Evolutionary conservation across 2,113 vertebrate genomes (phyloP), one percentile per base, ranked within the genome.

Genomic region (Pedetes capensis): DNA sequence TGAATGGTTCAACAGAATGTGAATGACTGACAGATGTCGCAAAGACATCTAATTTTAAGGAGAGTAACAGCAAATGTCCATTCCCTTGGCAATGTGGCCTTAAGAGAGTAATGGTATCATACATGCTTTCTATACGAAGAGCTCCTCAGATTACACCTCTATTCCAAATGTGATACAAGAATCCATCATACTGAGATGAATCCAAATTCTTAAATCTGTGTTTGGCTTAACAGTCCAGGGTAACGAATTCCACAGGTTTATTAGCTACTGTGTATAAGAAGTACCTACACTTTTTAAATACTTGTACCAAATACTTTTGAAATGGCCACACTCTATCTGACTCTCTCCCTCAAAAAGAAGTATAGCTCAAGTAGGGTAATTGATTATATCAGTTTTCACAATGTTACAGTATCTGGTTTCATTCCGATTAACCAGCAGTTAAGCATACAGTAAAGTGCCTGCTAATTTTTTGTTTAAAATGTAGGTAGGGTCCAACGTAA

Each of bases 261-360:
- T 37, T 79, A 53, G 34, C 16, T 92, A 49, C 44, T 57, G 29
- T 81, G 23, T 57, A 34, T 53, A 84, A 51, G 39, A 61, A 69
- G 55, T 47, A 55, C 23, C 69, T 92, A 55, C 25, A 64, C 7
- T 90, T 90, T 92, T 66, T 74, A 92, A 92, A 86, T 87, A 59
- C 57, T 92, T 18, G 37, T 80, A 84, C 29, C 59, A 74, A 87
- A 18, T 89, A 66, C 34, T 92, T 53, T 39, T 27, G 87, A 95
- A 93, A 95, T 61, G n/a, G 47, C 78, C 55, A 51, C 16, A 64
- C 42, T 18, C 12, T 44, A 23, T 9, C 68, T 76, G 34, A 16
- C 47, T 51, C 8, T 37, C 14, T 16, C 80, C 44, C 61, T 34
- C 37, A 71, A 72, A 76, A 76, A 74, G 4, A 87, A 76, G 34